Evolutionary conservation across 1,140 invertebrate genomes (phyloP).

Genomic region (Ostrea denselamellosa): DNA sequence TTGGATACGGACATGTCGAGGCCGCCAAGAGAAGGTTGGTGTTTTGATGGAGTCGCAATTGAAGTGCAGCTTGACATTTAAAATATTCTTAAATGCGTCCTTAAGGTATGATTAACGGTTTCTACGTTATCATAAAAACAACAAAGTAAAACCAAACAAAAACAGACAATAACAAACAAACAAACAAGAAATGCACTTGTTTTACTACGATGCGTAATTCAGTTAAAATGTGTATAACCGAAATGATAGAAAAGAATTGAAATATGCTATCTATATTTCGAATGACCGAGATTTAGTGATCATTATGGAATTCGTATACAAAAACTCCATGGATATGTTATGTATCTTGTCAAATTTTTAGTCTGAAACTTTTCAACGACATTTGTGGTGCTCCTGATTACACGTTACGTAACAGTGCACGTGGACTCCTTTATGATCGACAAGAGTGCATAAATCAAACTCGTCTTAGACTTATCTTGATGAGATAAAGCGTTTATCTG

Average conservation of each 20-base stretch:
- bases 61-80: too few relatives aligned
- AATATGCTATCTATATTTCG: background rate
- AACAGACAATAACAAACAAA: too few relatives aligned
- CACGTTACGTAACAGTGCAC: constrained; percentile 17
- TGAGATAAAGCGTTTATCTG: constrained; percentile 20
- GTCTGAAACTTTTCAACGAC: background rate
- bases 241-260: background rate
- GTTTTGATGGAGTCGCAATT: background rate
- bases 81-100: background rate
- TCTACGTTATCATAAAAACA: too few relatives aligned
- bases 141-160: too few relatives aligned
- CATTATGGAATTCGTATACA: background rate
- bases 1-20: background rate
- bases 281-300: constrained; percentile 1
- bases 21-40: background rate
- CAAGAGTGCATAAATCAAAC: background rate
- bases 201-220: too few relatives aligned
- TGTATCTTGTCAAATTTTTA: background rate
- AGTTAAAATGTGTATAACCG: too few relatives aligned
- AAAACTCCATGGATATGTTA: background rate
- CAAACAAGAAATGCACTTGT: too few relatives aligned
- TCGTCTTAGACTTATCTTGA: background rate
- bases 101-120: background rate
- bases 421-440: background rate
- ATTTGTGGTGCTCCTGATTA: background rate